Evolutionary conservation across 2,888 invertebrate species (phyloP), one percentile per base, ranked within the genome.

Genomic region (Petrolisthes manimaculis): DNA sequence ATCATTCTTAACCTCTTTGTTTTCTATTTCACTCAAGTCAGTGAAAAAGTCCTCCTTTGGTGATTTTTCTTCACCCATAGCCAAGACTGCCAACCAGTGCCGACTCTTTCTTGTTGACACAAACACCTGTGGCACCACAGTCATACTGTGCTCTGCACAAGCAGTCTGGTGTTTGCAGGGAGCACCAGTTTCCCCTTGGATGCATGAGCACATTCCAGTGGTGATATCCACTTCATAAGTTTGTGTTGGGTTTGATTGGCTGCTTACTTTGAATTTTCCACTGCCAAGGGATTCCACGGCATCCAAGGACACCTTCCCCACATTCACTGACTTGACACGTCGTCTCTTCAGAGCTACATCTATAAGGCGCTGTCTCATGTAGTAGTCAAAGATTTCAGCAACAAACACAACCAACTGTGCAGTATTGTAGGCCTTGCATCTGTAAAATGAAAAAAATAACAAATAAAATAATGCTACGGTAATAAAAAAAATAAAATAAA

Each of bases 111-210:
- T 55, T 4, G 18, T 56, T 6, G 21, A 12, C 80, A n/a, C n/a
- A n/a, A n/a, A n/a, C n/a, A n/a, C n/a, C n/a, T n/a, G n/a, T n/a
- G n/a, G n/a, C n/a, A n/a, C n/a, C n/a, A n/a, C n/a, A n/a, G n/a
- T n/a, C n/a, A n/a, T n/a, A n/a, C n/a, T n/a, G n/a, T n/a, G n/a
- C n/a, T 80, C 56, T 56, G 80, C 80, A 80, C 80, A 80, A 18
- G 53, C 77, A 77, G 77, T 53, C 53, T 77, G 77, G 18, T 77
- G 77, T 77, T 51, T 77, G 77, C 77, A 77, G 53, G 54, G 3
- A 12, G 51, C 77, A 77, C 77, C 53, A 77, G 12, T 77, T 53
- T 77, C 53, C n/a, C 53, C 77, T 77, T 77, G 14, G 9, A n/a
- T n/a, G n/a, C n/a, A n/a, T n/a, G n/a, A n/a, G n/a, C n/a, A n/a